These are phyloP conservation scores for Dromius quadrimaculatus DNA, from an alignment of 2,888 invertebrate species.

Conservation along the genomic window DNA sequence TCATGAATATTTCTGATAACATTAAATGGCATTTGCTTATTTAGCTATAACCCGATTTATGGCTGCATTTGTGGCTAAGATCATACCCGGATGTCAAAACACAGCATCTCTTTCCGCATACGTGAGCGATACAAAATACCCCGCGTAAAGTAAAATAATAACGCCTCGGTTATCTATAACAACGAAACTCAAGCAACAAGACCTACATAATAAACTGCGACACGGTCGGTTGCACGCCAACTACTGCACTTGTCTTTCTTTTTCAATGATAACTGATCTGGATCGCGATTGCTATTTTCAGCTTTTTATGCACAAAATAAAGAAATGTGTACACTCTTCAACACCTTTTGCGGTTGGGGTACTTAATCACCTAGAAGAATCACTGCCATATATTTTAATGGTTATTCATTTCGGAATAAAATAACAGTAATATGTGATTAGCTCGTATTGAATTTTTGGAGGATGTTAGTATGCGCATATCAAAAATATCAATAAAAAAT, in stretches of 20 bases:
- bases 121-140: conserved; percentile 29
- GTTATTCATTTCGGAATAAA: no score
- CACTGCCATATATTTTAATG: no score
- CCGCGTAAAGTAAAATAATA: conserved; percentile 33
- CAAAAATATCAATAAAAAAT: no score
- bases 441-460: no score
- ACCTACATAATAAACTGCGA: conserved; percentile 41
- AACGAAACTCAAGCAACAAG: conserved; percentile 42
- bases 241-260: conserved; percentile 35
- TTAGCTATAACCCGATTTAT: no score
- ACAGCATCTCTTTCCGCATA: conserved; percentile 37
- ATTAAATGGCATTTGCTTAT: no score
- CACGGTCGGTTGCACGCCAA: conserved; percentile 35
- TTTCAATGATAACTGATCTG: conserved; percentile 41
- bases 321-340: conserved; percentile 5
- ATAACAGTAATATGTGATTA: no score
- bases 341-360: conserved; percentile 13
- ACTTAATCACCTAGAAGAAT: background rate
- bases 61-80: no score
- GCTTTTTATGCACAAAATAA: conserved; percentile 10
- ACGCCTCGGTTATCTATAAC: conserved; percentile 28
- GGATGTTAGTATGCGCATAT: no score
- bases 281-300: background rate
- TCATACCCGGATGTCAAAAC: no score
- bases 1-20: no score